Evolutionary conservation across 2,113 vertebrate species (phyloP), one percentile per base, ranked within the genome.

Genomic region (Malurus alboscapulatus): DNA sequence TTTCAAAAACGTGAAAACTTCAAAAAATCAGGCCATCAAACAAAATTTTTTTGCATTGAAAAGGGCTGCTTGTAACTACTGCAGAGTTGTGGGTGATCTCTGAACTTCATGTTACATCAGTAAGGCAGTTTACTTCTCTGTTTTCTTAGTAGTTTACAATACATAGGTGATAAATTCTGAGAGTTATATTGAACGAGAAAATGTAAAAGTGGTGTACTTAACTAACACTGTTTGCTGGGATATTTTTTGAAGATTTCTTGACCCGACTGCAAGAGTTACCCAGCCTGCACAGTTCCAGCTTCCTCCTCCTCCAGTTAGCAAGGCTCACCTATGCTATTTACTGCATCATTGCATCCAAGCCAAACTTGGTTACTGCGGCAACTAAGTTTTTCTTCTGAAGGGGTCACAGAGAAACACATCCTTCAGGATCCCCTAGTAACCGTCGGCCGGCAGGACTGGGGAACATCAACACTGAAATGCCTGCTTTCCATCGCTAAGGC

Each of bases 291-390:
- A 62, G 69, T 83, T 71, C 66, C 76, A 69, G 81, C 78, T 89
- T 96, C 68, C 77, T 94, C 80, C 92, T 97, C 82, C 93, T 96
- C 88, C 76, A 42, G 17, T 89, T 55, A 94, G 71, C 90, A 48
- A 93, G 92, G 92, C 96, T 97, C 97, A 98, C 97, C 98, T 98
- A 97, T 79, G 92, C 93, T 95, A 91, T 87, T 96, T 92, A 85
- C 95, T 94, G 95, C 97, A 97, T 96, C 97, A 93, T 65, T 97
- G 96, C 98, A 97, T 96, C 97, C 96, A 96, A 96, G 97, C 97
- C 97, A 97, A 97, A 97, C 97, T 97, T 96, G 87, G 98, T 98
- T 98, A 98, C 98, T 97, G 92, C 66, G 97, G 98, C 97, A 98
- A 98, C 98, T 81, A 96, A 97, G 84, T 97, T 98, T 97, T 97